Conservation (phyloP, 2,113 vertebrate species). For the Holacanthus passer region DNA sequence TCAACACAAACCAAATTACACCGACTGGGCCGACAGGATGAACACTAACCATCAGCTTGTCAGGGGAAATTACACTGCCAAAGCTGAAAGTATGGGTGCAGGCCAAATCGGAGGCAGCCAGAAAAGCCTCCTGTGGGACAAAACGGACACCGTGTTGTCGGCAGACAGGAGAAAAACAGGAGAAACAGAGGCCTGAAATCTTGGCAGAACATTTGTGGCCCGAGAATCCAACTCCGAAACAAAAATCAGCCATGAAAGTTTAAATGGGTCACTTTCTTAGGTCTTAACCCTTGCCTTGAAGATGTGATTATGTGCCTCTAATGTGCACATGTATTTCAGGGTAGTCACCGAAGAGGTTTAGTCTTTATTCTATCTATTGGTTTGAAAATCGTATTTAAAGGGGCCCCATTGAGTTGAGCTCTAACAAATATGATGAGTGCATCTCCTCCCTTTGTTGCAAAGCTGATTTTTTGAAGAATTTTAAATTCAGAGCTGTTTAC, state of each 20-base stretch:
- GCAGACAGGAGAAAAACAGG: constrained; percentile 46
- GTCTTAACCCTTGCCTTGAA: background rate
- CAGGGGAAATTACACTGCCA: constrained; percentile 63
- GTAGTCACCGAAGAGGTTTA: background rate
- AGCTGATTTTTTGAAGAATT: background rate
- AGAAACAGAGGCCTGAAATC: constrained; percentile 38
- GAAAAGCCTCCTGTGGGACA: constrained; percentile 47
- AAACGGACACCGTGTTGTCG: constrained; percentile 50
- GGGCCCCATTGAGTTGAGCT: background rate
- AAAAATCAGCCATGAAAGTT: constrained; percentile 22
- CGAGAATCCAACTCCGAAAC: constrained; percentile 18
- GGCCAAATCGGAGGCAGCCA: constrained; percentile 61
- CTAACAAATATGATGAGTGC: background rate
- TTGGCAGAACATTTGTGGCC: constrained; percentile 47
- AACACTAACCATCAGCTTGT: constrained; percentile 63
- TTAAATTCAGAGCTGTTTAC: background rate
- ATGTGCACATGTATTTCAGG: background rate
- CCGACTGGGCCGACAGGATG: constrained; percentile 22
- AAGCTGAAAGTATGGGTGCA: constrained; percentile 51
- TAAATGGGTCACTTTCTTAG: constrained; percentile 13
- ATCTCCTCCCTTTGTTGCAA: background rate
- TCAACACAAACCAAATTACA: constrained; percentile 58
- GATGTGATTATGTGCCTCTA: background rate
- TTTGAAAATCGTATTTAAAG: constrained; percentile 8
- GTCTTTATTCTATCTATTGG: background rate